Evolutionary conservation across 2,888 invertebrate species (phyloP).

Genomic region (Heliothis peltigera): DNA sequence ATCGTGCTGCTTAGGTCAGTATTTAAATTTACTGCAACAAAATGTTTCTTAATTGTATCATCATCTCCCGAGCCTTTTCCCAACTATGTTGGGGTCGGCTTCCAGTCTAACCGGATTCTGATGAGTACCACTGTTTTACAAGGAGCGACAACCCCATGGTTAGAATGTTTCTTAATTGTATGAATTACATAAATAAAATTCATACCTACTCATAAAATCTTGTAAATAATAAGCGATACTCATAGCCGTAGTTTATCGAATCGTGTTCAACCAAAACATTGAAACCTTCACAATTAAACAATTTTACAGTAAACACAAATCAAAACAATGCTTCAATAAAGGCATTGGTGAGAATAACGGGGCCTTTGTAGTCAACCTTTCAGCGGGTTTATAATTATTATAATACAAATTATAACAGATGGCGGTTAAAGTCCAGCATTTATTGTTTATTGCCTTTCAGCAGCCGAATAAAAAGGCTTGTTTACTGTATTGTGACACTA

Average conservation of each 20-base stretch:
- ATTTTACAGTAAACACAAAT: constrained; percentile 14
- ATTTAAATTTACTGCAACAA: too few species aligned
- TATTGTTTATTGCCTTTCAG: constrained; percentile 36
- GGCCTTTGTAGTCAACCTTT: constrained; percentile 31
- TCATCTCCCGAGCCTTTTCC: too few species aligned
- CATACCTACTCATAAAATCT: too few species aligned
- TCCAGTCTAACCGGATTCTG: too few species aligned
- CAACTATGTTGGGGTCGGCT: too few species aligned
- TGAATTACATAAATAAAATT: too few species aligned
- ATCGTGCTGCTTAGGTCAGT: too few species aligned
- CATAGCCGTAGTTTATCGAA: not conserved
- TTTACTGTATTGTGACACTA: constrained; percentile 43
- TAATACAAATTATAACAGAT: constrained; percentile 28
- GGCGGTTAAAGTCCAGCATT: constrained; percentile 31
- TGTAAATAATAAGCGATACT: too few species aligned
- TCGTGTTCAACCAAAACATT: not conserved
- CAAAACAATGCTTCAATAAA: constrained; percentile 28
- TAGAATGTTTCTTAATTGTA: too few species aligned
- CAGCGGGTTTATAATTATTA: constrained; percentile 12
- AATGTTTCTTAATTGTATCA: too few species aligned
- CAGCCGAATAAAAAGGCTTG: constrained; percentile 19
- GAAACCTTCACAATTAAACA: not conserved
- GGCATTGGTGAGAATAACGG: constrained; percentile 5
- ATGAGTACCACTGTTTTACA: too few species aligned
- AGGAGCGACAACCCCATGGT: too few species aligned